Evolutionary conservation across 1,140 invertebrate species (phyloP), one percentile per base, ranked within the genome.

Genomic region (Lepidurus packardi): DNA sequence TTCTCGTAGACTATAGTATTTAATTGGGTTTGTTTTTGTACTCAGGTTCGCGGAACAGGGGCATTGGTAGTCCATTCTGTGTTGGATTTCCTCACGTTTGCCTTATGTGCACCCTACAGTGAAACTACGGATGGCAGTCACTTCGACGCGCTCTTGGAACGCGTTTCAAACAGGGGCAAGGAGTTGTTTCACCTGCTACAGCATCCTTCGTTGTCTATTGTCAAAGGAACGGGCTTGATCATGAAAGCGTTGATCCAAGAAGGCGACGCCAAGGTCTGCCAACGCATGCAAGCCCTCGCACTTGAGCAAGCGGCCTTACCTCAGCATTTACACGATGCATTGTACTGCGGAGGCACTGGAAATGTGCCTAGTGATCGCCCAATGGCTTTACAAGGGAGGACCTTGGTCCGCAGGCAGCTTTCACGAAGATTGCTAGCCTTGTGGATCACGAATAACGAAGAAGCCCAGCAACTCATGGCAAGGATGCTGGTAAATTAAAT

Each of bases 61-160:
- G 89, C 89, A 53, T 82, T 91, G 16, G 88, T 91, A 24, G 89
- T 92, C 73, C 86, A 89, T 25, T 94, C 96, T 45, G 98, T 99
- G 95, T 88, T 99, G 82, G 98, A 99, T 86, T 97, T 99, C 84
- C 87, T 99, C 80, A 99, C 97, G n/a, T 99, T 98, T 88, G 93
- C 96, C 7, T 87, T 99, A 10, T 99, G 98, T 87, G 94, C 98
- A 79, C 98, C 98, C 25, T 99, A 99, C 86, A 97, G 95, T 85
- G 98, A 99, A 87, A 99, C 98, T 43, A 99, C 98, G 0, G 95
- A 98, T 84, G 96, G 97, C 24, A 94, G 94, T 82, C 94, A 98
- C 84, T 99, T 99, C 87, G 98, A 99, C 85, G 91, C 91, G 79
- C 86, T 99, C 44, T 86, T 99, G 44, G 93, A 97, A 86, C 91